Conservation (phyloP, 2,888 invertebrate species). For the Pachydiplax longipennis region DNA sequence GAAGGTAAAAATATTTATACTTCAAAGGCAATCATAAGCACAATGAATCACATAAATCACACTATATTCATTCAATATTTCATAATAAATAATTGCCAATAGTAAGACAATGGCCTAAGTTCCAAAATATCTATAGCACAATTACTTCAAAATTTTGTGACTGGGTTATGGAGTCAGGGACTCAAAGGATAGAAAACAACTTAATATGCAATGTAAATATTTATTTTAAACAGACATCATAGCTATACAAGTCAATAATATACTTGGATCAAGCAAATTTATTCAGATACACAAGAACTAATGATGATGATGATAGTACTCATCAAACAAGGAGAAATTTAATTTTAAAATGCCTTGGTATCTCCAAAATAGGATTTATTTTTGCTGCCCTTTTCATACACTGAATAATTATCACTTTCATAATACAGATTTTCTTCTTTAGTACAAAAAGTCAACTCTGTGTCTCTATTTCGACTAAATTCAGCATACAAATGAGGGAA, state of each 20-base stretch:
- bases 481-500: constrained; percentile 43
- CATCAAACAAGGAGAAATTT: constrained; percentile 28
- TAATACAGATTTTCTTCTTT: constrained; percentile 37
- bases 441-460: constrained; percentile 43
- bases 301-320: constrained; percentile 28
- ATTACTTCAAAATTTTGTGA: too few relatives aligned
- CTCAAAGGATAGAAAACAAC: too few relatives aligned
- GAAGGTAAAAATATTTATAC: too few relatives aligned
- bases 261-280: constrained; percentile 34
- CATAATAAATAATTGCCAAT: too few relatives aligned
- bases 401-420: constrained; percentile 45
- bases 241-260: constrained; percentile 27
- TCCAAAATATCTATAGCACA: too few relatives aligned
- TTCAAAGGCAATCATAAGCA: too few relatives aligned
- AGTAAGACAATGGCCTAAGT: too few relatives aligned
- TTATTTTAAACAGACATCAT: constrained; percentile 44
- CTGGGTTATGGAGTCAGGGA: too few relatives aligned
- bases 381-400: constrained; percentile 47
- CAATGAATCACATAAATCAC: too few relatives aligned
- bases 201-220: constrained; percentile 11
- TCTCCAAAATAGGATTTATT: constrained; percentile 48
- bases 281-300: constrained; percentile 33
- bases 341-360: constrained; percentile 45
- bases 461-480: constrained; percentile 42
- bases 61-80: too few relatives aligned